Conservation (phyloP, 1,140 invertebrate species). For the Pseudomyrmex pallidus region DNA sequence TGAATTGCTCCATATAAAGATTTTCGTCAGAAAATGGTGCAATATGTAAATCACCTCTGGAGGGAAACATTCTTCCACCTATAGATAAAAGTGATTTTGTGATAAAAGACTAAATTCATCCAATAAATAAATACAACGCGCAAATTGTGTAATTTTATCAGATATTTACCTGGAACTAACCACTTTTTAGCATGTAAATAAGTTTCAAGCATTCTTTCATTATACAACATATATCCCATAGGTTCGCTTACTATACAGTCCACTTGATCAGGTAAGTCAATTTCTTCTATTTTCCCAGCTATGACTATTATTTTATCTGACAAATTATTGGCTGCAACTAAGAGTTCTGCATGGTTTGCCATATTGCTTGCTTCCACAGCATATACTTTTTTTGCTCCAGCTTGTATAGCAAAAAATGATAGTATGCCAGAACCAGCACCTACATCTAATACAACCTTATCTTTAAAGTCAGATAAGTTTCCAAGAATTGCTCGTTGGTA, state of each 20-base stretch:
- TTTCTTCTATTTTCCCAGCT: conserved; percentile 99
- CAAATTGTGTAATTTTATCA: background rate
- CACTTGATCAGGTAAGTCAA: conserved; percentile 96
- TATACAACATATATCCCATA: conserved; percentile 99
- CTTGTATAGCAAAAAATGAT: conserved; percentile 99
- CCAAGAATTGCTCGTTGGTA: conserved; percentile 98
- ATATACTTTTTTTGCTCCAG: conserved; percentile 98
- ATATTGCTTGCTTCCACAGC: conserved; percentile 99
- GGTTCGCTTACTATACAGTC: conserved; percentile 99
- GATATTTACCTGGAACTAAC: conserved; percentile 92
- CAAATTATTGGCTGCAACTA: conserved; percentile 96
- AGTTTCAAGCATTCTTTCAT: conserved; percentile 99
- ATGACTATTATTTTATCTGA: conserved; percentile 95
- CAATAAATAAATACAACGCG: background rate
- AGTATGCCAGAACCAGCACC: conserved; percentile 98
- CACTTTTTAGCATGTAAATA: conserved; percentile 99
- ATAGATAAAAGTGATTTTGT: conserved; percentile 44
- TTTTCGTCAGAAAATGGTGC: conserved; percentile 99
- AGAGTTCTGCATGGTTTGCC: conserved; percentile 97
- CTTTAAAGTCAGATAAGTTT: conserved; percentile 96
- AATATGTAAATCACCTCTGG: conserved; percentile 97
- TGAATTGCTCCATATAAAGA: conserved; percentile 99
- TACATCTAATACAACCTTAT: conserved; percentile 98
- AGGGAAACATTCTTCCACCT: conserved; percentile 96
- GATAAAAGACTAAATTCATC: background rate